Percentiles rank a stretch among this genome's conserved stretches.
phyloP scores from a whole-genome alignment of 2,797 vertebrate species.

The Brachymystax lenok region DNA sequence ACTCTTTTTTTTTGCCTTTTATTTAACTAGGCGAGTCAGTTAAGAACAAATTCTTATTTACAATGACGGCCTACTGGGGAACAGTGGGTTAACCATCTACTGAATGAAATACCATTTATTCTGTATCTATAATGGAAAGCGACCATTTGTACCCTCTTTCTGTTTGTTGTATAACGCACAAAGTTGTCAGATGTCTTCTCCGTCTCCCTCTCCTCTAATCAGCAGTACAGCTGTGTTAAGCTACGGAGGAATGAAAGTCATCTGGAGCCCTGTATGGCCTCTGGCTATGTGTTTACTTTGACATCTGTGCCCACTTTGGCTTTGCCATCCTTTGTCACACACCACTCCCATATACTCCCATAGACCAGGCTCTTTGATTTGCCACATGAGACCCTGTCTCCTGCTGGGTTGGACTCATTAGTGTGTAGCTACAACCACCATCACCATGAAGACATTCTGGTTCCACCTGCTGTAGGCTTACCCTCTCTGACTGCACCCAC shows the following conservation, averaged over 20 bases:
- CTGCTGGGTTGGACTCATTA: neutral
- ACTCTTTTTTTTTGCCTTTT: no score
- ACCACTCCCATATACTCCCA: no score
- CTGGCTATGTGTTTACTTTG: neutral
- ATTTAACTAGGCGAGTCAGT: no score
- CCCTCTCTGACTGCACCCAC: no score
- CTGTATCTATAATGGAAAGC: neutral
- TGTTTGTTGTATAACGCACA: slow-evolving; percentile 9
- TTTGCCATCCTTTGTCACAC: neutral
- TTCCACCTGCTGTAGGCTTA: slow-evolving; percentile 4
- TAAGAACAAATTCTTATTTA: no score
- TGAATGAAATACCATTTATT: neutral
- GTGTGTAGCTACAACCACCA: neutral
- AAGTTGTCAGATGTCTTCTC: neutral
- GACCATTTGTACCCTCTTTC: slow-evolving; percentile 12
- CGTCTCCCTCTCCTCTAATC: neutral
- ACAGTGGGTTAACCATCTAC: no score
- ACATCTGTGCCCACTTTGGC: slow-evolving; percentile 5
- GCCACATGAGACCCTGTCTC: slow-evolving; percentile 1
- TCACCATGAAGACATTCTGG: slow-evolving; percentile 8
- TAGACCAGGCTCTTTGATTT: neutral
- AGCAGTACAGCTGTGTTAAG: neutral
- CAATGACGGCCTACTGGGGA: no score
- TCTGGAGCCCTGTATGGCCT: neutral
- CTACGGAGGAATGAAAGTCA: neutral